Evolutionary conservation across 2,888 invertebrate species (phyloP), one percentile per base, ranked within the genome.

Genomic region (Stenurella melanura): DNA sequence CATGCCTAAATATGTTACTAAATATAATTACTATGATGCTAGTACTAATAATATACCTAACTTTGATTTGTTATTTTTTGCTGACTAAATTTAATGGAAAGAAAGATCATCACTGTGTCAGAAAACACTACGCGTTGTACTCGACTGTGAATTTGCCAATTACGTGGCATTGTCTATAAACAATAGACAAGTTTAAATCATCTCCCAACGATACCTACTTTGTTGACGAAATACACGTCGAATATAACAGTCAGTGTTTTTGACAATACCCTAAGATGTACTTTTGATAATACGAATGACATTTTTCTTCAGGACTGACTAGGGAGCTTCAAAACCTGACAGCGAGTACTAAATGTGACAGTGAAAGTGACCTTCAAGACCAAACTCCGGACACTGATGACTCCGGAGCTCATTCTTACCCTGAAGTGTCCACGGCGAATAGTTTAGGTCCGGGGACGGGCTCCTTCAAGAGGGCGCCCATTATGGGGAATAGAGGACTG

Each of bases 381-480:
- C 93, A 92, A 83, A 93, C 94, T 63, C 93, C 94, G 6, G 95
- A 95, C 88, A 94, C 95, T 4, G 95, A 95, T 87, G 95, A 94
- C 88, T 93, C 93, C 0, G 91, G 91, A 12, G 91, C 91, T 11
- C 91, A 90, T 86, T 92, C 91, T 18, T 90, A 90, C 82, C 90
- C 90, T 30, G 90, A 89, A 86, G 87, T 88, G 58, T 90, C 85
- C 89, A 90, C 90, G 64, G 87, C 91, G 83, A 87, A 89, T 80
- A 90, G 91, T 86, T 78, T 82, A 38, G 87, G 86, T 18, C 86
- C 87, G n/a, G 85, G 87, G 18, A 88, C 88, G n/a, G 89, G 90
- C 34, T 90, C 92, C 1, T 92, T 92, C 81, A 93, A 93, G 85
- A 88, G 93, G 58, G 91, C 91, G 1, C 92, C 92, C 3, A 91